phyloP scores from a whole-genome alignment of 30 jellyfish, hydroid and myxozoan genomes.

The Chrysaora quinquecirrha region DNA sequence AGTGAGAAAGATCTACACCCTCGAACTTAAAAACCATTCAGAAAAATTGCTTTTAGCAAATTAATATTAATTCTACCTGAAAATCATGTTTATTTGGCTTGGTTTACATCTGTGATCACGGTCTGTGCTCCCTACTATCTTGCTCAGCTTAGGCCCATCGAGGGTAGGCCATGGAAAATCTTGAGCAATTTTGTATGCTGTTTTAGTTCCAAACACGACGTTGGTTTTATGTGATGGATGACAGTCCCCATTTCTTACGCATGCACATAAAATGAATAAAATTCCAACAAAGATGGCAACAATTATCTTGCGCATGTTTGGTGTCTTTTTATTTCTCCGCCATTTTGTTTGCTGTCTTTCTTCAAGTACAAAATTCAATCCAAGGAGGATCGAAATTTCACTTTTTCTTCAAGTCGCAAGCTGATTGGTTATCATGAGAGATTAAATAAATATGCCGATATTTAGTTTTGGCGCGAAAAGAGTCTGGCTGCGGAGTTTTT shows the following conservation, averaged over 20 bases:
- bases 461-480: too few relatives aligned
- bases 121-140: not conserved
- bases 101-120: not conserved
- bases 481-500: too few relatives aligned
- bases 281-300: not conserved
- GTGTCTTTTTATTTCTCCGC: not conserved
- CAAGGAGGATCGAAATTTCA: too few relatives aligned
- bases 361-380: too few relatives aligned
- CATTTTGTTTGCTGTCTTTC: too few relatives aligned
- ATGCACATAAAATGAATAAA: not conserved
- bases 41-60: too few relatives aligned
- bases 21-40: too few relatives aligned
- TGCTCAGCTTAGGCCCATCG: not conserved
- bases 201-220: not conserved
- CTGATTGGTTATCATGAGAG: too few relatives aligned
- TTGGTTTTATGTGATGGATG: not conserved
- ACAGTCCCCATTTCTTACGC: not conserved
- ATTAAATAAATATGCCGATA: too few relatives aligned
- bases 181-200: not conserved
- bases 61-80: too few relatives aligned
- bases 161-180: not conserved
- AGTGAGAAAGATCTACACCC: too few relatives aligned
- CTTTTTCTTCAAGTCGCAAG: too few relatives aligned
- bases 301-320: not conserved
- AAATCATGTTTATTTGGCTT: not conserved